These are phyloP conservation scores for Trichonephila inaurata DNA, from an alignment of 1,140 invertebrate species.

Conservation along the genomic window DNA sequence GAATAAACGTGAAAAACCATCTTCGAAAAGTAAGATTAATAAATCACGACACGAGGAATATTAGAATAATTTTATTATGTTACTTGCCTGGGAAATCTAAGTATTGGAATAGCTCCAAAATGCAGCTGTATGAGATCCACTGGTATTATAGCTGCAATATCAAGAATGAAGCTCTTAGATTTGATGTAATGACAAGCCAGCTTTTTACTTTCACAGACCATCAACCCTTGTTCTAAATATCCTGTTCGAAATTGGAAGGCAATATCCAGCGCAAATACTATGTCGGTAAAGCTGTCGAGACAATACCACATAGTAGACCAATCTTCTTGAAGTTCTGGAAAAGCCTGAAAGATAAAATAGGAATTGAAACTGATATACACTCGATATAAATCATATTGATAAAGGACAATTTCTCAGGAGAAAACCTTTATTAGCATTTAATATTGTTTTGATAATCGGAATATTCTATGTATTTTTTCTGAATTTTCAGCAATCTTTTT, in stretches of 20 bases:
- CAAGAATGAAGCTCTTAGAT: constrained; percentile 92
- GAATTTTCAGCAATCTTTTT: too few relatives aligned
- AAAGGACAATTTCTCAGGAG: too few relatives aligned
- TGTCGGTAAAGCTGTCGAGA: constrained; percentile 91
- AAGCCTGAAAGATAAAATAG: constrained; percentile 85
- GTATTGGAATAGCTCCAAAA: constrained; percentile 89
- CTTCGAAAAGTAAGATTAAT: too few relatives aligned
- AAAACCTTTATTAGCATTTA: too few relatives aligned
- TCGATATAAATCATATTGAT: too few relatives aligned
- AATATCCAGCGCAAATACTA: constrained; percentile 93
- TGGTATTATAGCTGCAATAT: constrained; percentile 90
- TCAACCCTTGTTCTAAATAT: constrained; percentile 96
- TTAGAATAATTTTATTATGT: not conserved
- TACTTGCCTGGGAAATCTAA: constrained; percentile 81
- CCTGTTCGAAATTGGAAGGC: constrained; percentile 95
- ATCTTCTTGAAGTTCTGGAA: constrained; percentile 89
- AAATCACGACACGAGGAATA: too few relatives aligned
- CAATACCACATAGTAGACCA: constrained; percentile 87
- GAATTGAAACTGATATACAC: too few relatives aligned
- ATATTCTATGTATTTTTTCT: too few relatives aligned
- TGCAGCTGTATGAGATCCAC: constrained; percentile 92
- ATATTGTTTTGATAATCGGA: too few relatives aligned
- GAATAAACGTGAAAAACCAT: too few relatives aligned
- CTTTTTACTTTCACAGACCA: constrained; percentile 95
- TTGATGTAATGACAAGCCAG: constrained; percentile 93